phyloP scores from a whole-genome alignment of 1,140 invertebrate species.

The Probaryconus sp. region DNA sequence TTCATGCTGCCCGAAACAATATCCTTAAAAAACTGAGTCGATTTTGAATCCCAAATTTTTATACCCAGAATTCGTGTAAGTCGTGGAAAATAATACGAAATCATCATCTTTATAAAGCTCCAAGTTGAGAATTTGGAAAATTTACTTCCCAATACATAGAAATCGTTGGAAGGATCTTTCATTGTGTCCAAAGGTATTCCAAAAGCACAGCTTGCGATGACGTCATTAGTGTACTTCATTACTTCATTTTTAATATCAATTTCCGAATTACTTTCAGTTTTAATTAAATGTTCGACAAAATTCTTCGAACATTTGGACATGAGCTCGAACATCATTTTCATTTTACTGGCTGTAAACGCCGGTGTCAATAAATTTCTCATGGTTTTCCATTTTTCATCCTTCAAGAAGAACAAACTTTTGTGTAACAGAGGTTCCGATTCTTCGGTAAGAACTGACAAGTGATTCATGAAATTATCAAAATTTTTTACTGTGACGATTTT shows the following conservation, averaged over 20 bases:
- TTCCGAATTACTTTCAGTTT: neutral
- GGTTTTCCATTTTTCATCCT: constrained; percentile 70
- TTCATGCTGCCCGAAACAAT: constrained; percentile 76
- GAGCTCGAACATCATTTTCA: constrained; percentile 67
- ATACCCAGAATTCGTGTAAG: constrained; percentile 41
- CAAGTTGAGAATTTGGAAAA: constrained; percentile 44
- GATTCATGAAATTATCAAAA: constrained; percentile 82
- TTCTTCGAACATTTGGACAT: constrained; percentile 60
- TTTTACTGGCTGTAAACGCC: constrained; percentile 73
- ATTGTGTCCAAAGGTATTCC: constrained; percentile 1
- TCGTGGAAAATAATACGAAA: constrained; percentile 1
- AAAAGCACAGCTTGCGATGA: constrained; percentile 12
- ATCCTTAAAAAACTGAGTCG: constrained; percentile 64
- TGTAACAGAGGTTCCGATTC: constrained; percentile 78
- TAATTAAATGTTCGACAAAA: constrained; percentile 31
- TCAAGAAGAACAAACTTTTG: constrained; percentile 78
- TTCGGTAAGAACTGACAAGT: constrained; percentile 71
- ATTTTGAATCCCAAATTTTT: constrained; percentile 32
- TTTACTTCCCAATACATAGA: constrained; percentile 64
- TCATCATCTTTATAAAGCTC: no score
- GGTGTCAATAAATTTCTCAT: constrained; percentile 71
- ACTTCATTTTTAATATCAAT: constrained; percentile 53
- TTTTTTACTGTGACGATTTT: constrained; percentile 80
- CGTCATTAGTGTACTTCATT: constrained; percentile 15
- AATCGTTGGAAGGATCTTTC: neutral